A percentile compares a stretch with the other conserved stretches of the same genome.
Conservation (phyloP, 1,140 invertebrate genomes). For the Hetaerina americana region DNA sequence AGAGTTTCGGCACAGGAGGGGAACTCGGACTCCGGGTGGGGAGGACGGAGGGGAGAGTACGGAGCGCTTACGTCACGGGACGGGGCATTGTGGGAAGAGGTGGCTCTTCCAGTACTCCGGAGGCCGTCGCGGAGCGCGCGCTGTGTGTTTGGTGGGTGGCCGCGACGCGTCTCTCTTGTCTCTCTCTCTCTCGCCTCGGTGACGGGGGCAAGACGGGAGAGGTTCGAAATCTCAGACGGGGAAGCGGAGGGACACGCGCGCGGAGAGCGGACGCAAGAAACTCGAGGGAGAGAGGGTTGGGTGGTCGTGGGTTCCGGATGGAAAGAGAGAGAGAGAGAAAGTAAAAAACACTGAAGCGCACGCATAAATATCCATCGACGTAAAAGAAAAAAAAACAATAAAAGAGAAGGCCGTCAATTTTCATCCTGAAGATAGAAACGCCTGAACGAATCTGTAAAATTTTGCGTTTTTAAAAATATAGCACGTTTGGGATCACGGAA, state of each 20-base stretch:
- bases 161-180: too few species aligned
- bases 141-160: not conserved
- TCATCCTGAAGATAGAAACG: too few species aligned
- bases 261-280: not conserved
- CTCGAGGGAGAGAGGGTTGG: not conserved
- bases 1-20: not conserved
- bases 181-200: too few species aligned
- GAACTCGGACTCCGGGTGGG: not conserved
- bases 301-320: not conserved
- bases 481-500: too few species aligned
- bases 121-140: not conserved
- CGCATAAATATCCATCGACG: too few species aligned
- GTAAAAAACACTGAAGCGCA: too few species aligned
- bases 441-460: too few species aligned
- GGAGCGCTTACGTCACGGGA: not conserved
- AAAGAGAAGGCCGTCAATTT: too few species aligned
- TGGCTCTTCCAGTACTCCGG: not conserved
- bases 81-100: not conserved
- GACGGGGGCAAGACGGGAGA: not conserved
- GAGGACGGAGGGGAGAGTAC: not conserved
- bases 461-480: too few species aligned
- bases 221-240: not conserved
- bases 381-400: too few species aligned
- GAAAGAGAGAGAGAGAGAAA: too few species aligned
- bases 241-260: not conserved